Base-by-base conservation (phyloP, 1,140 invertebrate species). In the Aleiodes sp. region DNA sequence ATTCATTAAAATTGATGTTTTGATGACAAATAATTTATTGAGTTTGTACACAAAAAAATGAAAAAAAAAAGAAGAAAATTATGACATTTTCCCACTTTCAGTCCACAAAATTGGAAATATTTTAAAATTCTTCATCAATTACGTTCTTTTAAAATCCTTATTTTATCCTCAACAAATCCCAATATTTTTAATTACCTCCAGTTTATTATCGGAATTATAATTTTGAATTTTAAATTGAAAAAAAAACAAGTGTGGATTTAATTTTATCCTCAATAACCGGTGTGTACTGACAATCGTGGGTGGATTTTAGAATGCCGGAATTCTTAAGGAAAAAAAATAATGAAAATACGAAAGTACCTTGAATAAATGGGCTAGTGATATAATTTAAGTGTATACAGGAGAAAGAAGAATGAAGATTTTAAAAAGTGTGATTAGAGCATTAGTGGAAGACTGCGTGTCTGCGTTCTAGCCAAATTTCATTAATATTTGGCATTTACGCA, bases 1-100 rank as follows among this genome's bases (percentile, higher is more conserved):
- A 69, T 76, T 76, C 69, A 80, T 80, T 80, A 76, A 79, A 79
- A 73, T 73, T 76, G 78, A 79, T 80, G 73, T 78, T 80, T 79
- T 79, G 75, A 75, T 79, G 76, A 28, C 28, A 26, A 73, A 79
- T 76, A 75, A 78, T 70, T 79, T 72, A 79, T 77, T 78, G 70
- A 77, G 69, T 78, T 77, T 74, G 52, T 78, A 78, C 73, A 71
- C 71, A 76, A 75, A 14, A 31, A 61, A 68, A 68, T 46, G 7
- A 66, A 31, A 68, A 41, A 43, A 41, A 24, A 31, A 19, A 12
- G 10, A 12, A 12, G 9, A 35, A 0, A 33, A 33, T 64, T 14
- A 59, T 21, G 28, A 37, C 41, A 39, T 24, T 59, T 60, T 60
- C n/a, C 14, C 29, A 41, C 21, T 68, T 46, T 68, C 43, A 4